Percentiles rank a stretch among this genome's conserved stretches.
These are phyloP conservation scores for Matsumyia berberina DNA, from an alignment of 2,888 invertebrate genomes.

Conservation along the genomic window DNA sequence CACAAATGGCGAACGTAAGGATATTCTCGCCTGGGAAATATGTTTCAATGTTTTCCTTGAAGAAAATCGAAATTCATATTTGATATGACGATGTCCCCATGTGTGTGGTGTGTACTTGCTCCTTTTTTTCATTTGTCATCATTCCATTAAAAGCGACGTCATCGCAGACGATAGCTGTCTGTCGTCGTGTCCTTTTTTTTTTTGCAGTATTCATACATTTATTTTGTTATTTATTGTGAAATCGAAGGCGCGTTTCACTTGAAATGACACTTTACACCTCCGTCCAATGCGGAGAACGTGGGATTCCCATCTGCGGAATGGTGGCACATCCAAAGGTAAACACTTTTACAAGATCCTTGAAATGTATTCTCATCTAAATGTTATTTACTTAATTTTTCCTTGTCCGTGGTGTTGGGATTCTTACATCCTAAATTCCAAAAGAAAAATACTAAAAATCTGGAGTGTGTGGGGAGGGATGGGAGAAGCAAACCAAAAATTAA, in stretches of 20 bases:
- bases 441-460: conserved; percentile 12
- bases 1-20: conserved; percentile 4
- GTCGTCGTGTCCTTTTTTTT: conserved; percentile 52
- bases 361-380: conserved; percentile 74
- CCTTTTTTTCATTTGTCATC: conserved; percentile 49
- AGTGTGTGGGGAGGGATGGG: conserved; percentile 18
- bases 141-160: conserved; percentile 68
- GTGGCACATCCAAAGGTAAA: conserved; percentile 57
- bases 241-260: conserved; percentile 66
- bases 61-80: conserved; percentile 69
- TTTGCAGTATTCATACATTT: conserved; percentile 44
- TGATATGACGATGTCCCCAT: conserved; percentile 43
- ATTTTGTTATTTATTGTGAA: conserved; percentile 68
- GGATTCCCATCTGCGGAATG: conserved; percentile 14
- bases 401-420: conserved; percentile 32
- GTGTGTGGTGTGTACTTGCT: background rate
- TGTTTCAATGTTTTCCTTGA: conserved; percentile 43
- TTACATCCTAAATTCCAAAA: conserved; percentile 37
- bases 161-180: conserved; percentile 38
- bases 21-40: conserved; percentile 11
- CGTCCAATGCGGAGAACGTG: background rate
- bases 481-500: conserved; percentile 3
- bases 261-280: conserved; percentile 59
- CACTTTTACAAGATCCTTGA: conserved; percentile 67
- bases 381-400: conserved; percentile 73